Evolutionary conservation across 2,888 invertebrate genomes (phyloP).

Genomic region (Ceratothoa steindachneri): DNA sequence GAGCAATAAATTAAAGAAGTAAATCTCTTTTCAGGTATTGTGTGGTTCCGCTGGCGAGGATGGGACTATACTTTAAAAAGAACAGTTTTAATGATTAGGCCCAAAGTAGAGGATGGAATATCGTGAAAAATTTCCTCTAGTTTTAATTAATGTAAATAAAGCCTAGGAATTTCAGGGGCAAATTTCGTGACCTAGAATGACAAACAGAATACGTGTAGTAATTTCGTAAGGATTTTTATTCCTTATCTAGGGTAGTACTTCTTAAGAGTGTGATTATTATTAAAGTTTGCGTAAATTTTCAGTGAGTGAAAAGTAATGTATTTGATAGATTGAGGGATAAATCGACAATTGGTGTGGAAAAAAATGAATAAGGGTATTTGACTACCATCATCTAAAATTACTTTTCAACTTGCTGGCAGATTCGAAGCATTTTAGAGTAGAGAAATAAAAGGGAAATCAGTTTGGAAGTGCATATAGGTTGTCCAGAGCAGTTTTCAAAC

Average conservation of each 20-base stretch:
- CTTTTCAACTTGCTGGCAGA: too few species aligned
- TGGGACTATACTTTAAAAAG: constrained; percentile 89
- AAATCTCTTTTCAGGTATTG: constrained; percentile 69
- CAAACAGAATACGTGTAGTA: background rate
- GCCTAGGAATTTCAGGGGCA: background rate
- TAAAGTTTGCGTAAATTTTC: too few species aligned
- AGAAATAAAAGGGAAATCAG: too few species aligned
- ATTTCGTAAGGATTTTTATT: background rate
- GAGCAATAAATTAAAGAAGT: too few species aligned
- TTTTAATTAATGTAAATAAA: background rate
- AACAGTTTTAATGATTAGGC: constrained; percentile 88
- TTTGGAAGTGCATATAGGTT: background rate
- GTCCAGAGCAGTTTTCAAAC: background rate
- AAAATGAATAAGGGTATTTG: too few species aligned
- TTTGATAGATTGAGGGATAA: too few species aligned
- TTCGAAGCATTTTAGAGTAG: too few species aligned
- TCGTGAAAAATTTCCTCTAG: background rate
- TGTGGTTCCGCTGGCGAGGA: constrained; percentile 92
- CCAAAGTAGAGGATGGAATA: constrained; percentile 52
- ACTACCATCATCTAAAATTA: too few species aligned
- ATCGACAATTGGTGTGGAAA: too few species aligned
- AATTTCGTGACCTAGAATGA: background rate
- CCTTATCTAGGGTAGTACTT: background rate
- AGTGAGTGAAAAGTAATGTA: too few species aligned
- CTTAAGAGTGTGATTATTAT: too few species aligned